Evolutionary conservation across 2,888 invertebrate species (phyloP), one percentile per base, ranked within the genome.

Genomic region (Peribatodes rhomboidaria): DNA sequence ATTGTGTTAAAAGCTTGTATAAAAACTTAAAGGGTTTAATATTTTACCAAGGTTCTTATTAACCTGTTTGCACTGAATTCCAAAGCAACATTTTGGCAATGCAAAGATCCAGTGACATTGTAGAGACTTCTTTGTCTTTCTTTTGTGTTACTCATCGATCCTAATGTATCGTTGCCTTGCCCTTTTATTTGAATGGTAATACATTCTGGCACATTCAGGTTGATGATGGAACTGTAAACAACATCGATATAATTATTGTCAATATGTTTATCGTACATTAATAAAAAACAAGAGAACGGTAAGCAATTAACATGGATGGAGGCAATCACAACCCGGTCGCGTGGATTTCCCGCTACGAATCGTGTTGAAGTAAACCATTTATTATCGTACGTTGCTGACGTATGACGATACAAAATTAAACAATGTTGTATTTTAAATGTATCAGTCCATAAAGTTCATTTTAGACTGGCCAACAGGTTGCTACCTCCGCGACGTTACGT

Each of bases 331-430:
- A 84, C 81, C 83, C 84, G 83, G 85, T 87, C 86, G 91, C 92
- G 90, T 92, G 92, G 89, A 92, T 91, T 92, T 90, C 87, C 92
- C 90, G 90, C 90, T 90, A 90, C 85, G 81, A 88, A 83, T 89
- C 85, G 85, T 89, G 87, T 89, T 87, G 82, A 87, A 86, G 84
- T 88, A 90, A 89, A 90, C 92, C 88, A 92, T 91, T 91, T 92
- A 91, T 88, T 88, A 90, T 90, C 88, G 85, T 88, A 81, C 81
- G 81, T 79, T 81, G 84, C 86, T 91, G 90, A 91, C 90, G 90
- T 90, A 84, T 81, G 78, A 76, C 74, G 77, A 76, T 74, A 76
- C 78, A 65, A 49, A 64, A 69, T 70, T 76, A 76, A 78, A 70
- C 63, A 63, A 83, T 83, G 81, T 78, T 85, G 78, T 77, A 80